phyloP scores from a whole-genome alignment of 2,888 invertebrate species.

The Mycalesis mineus region DNA sequence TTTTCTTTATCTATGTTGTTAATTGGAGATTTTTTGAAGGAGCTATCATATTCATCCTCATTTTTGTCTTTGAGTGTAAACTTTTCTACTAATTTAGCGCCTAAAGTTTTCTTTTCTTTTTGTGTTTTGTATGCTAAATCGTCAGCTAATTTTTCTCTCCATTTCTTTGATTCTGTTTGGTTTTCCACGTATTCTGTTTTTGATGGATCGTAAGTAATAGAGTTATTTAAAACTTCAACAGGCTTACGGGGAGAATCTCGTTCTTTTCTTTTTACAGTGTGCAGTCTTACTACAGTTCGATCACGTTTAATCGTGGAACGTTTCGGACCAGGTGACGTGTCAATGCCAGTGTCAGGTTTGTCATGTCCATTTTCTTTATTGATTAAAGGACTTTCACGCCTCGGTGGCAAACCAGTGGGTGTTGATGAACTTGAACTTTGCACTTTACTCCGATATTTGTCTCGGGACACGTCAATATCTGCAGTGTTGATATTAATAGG shows the following conservation, averaged over 20 bases:
- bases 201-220: conserved; percentile 10
- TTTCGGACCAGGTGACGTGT: conserved; percentile 58
- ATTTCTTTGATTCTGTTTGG: conserved; percentile 44
- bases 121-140: conserved; percentile 73
- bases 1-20: conserved; percentile 9
- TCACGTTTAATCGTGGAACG: conserved; percentile 83
- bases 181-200: conserved; percentile 27
- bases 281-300: conserved; percentile 85
- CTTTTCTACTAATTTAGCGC: conserved; percentile 86
- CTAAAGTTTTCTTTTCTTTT: conserved; percentile 82
- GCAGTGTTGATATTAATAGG: conserved; percentile 89
- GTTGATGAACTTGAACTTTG: conserved; percentile 34
- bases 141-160: conserved; percentile 82
- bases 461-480: conserved; percentile 89
- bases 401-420: conserved; percentile 29
- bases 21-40: conserved; percentile 24
- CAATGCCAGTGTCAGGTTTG: conserved; percentile 65
- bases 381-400: conserved; percentile 41
- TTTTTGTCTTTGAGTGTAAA: conserved; percentile 82
- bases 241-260: conserved; percentile 69
- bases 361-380: conserved; percentile 62
- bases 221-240: conserved; percentile 30
- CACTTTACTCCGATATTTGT: conserved; percentile 73
- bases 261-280: conserved; percentile 78
- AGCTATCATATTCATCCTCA: conserved; percentile 30